These are phyloP conservation scores for Cichlasoma orientale DNA, from an alignment of 2,797 vertebrate species.

Conservation along the genomic window DNA sequence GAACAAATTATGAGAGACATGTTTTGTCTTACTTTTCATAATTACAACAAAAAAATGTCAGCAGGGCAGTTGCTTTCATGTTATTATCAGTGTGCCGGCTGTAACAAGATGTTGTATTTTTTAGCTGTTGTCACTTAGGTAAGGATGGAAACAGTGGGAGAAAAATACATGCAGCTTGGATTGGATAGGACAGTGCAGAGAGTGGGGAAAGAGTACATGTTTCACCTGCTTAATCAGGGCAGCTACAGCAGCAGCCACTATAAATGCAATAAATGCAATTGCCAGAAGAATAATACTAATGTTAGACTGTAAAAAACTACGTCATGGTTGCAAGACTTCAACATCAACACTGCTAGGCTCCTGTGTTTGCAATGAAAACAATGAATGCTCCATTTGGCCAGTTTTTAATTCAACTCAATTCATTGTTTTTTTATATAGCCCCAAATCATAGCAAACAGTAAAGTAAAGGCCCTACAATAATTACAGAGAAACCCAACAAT, in stretches of 20 bases:
- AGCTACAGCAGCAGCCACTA: not conserved
- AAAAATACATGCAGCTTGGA: not conserved
- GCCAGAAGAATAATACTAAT: not conserved
- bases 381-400: not conserved
- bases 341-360: not conserved
- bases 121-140: not conserved
- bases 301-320: not conserved
- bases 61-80: not conserved
- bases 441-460: too few relatives aligned
- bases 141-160: not conserved
- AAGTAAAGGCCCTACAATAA: too few relatives aligned
- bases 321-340: not conserved
- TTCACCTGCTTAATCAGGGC: not conserved
- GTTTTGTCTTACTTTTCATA: slow-evolving; percentile 18
- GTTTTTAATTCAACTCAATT: not conserved
- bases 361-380: not conserved
- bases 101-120: not conserved
- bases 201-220: not conserved
- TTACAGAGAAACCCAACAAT: too few relatives aligned
- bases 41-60: not conserved
- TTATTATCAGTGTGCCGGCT: not conserved
- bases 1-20: slow-evolving; percentile 21
- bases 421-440: too few relatives aligned
- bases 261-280: too few relatives aligned
- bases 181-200: not conserved